Evolutionary conservation across 2,797 vertebrate genomes (phyloP).

Genomic region (Triplophysa bombifrons): DNA sequence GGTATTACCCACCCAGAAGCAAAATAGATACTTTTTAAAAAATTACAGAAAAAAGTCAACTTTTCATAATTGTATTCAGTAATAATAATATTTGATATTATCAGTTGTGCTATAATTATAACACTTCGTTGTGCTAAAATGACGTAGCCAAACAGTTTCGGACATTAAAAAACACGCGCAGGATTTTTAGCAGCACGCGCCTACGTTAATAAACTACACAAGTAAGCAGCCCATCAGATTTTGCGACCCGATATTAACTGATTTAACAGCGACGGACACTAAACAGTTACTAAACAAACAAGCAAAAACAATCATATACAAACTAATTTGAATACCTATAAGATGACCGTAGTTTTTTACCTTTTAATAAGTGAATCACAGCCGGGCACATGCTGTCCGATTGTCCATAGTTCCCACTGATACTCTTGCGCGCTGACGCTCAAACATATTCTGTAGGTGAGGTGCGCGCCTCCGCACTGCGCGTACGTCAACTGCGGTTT

Average conservation of each 20-base stretch:
- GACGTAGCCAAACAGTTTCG: no score
- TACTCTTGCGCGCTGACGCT: background rate
- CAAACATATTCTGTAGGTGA: background rate
- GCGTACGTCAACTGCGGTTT: constrained; percentile 36
- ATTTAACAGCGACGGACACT: background rate
- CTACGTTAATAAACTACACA: no score
- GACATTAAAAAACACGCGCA: no score
- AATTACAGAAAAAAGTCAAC: no score
- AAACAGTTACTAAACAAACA: background rate
- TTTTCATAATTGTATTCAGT: no score
- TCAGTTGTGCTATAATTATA: no score
- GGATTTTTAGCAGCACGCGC: no score
- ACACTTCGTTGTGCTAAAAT: no score
- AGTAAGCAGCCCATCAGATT: background rate
- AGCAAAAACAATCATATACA: background rate
- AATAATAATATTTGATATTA: no score
- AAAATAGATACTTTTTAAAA: background rate
- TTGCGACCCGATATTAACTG: background rate
- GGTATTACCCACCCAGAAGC: background rate
- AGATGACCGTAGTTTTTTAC: background rate
- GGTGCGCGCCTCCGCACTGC: background rate
- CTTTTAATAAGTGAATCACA: background rate
- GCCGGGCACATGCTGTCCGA: constrained; percentile 10
- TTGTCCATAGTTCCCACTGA: constrained; percentile 25
- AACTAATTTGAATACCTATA: background rate